These are phyloP conservation scores for Cyphomyrus plagiostoma DNA, from an alignment of 2,113 vertebrate species.

Conservation along the genomic window DNA sequence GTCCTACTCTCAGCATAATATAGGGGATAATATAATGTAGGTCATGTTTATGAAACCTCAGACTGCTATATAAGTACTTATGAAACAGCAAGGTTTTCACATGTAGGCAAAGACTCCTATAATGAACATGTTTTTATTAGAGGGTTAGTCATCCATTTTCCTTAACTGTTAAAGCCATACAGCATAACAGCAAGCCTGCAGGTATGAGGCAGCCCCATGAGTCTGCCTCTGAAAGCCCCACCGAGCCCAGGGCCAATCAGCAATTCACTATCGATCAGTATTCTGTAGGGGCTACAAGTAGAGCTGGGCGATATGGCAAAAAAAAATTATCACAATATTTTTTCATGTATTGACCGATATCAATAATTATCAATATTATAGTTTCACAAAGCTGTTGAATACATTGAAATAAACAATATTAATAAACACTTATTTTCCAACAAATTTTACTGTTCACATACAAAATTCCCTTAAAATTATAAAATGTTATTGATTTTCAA, in stretches of 20 bases:
- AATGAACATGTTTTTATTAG: not conserved
- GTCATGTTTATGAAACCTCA: not conserved
- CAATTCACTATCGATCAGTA: not conserved
- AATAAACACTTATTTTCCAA: too few relatives aligned
- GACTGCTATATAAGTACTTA: not conserved
- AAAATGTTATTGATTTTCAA: too few relatives aligned
- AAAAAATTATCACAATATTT: too few relatives aligned
- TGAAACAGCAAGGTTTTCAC: not conserved
- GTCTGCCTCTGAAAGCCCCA: not conserved
- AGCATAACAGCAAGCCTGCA: not conserved
- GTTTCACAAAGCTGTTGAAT: too few relatives aligned
- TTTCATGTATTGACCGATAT: too few relatives aligned
- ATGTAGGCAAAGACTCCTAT: not conserved
- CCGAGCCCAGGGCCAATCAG: not conserved
- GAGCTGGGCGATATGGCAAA: too few relatives aligned
- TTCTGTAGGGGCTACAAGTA: not conserved
- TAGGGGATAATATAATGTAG: not conserved
- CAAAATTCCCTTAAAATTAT: too few relatives aligned
- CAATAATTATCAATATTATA: too few relatives aligned
- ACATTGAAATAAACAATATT: too few relatives aligned
- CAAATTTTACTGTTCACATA: too few relatives aligned
- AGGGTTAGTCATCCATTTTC: conserved; percentile 4
- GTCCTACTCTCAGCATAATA: not conserved
- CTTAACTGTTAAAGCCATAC: not conserved
- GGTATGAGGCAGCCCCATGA: not conserved